These are phyloP conservation scores for Copsychus sechellarum DNA, from an alignment of 2,113 vertebrate species.

Conservation along the genomic window DNA sequence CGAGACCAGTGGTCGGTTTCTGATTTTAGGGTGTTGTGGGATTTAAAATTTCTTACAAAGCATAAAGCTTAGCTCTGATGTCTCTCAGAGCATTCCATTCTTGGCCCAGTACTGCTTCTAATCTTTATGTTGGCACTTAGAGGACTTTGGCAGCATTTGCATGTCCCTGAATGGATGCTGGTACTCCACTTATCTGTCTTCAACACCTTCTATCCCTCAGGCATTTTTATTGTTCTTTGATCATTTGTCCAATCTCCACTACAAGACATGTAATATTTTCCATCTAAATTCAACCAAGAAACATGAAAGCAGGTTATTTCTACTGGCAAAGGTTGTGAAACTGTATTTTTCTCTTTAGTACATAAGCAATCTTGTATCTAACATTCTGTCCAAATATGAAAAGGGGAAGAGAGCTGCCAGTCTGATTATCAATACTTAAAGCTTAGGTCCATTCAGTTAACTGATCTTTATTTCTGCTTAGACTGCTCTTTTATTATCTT, in stretches of 20 bases:
- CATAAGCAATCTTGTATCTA: background rate
- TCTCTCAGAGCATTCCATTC: background rate
- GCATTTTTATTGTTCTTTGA: background rate
- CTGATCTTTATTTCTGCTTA: background rate
- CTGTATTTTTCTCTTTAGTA: background rate
- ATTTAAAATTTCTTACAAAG: background rate
- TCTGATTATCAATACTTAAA: background rate
- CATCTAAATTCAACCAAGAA: background rate
- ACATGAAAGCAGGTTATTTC: background rate
- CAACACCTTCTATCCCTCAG: conserved; percentile 2
- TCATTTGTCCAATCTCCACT: background rate
- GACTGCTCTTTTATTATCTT: background rate
- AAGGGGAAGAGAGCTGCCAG: background rate
- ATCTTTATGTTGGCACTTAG: background rate
- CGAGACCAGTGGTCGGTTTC: background rate
- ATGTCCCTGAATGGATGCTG: background rate
- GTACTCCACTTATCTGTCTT: conserved; percentile 18
- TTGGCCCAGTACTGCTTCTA: background rate
- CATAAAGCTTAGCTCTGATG: background rate
- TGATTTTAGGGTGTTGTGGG: background rate
- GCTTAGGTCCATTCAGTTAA: background rate
- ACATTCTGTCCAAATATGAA: background rate
- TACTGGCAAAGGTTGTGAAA: background rate
- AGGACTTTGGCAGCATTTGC: background rate
- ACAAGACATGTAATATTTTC: background rate